Conservation (phyloP, 2,797 vertebrate species). For the Selene dorsalis region DNA sequence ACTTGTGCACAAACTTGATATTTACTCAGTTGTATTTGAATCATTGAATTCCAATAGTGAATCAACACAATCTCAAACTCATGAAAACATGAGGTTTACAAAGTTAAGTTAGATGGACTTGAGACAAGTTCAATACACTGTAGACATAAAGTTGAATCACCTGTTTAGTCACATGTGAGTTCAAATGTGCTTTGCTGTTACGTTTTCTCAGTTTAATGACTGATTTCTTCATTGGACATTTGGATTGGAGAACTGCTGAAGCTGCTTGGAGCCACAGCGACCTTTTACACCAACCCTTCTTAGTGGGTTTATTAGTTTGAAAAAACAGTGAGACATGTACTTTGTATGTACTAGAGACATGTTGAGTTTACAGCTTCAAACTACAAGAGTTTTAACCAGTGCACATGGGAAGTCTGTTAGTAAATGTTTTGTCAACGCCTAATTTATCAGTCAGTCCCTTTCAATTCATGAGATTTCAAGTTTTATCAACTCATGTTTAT, state of each 20-base stretch:
- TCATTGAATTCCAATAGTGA: not conserved
- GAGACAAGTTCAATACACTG: not conserved
- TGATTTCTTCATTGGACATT: not conserved
- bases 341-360: no score
- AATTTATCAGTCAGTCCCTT: not conserved
- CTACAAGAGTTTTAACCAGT: not conserved
- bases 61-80: not conserved
- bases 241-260: not conserved
- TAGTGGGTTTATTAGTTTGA: not conserved
- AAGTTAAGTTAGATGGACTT: not conserved
- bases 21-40: not conserved
- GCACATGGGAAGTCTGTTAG: no score
- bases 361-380: not conserved
- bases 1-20: not conserved
- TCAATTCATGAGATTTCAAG: not conserved
- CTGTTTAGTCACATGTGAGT: no score
- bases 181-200: not conserved
- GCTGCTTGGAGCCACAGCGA: not conserved
- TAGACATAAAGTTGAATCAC: no score
- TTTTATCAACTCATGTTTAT: not conserved
- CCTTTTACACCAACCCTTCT: not conserved
- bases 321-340: not conserved
- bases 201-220: not conserved
- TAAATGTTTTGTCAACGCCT: not conserved
- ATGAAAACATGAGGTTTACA: not conserved